Conservation (phyloP, 2,797 vertebrate genomes). For the Crossoptilon crossoptilon region DNA sequence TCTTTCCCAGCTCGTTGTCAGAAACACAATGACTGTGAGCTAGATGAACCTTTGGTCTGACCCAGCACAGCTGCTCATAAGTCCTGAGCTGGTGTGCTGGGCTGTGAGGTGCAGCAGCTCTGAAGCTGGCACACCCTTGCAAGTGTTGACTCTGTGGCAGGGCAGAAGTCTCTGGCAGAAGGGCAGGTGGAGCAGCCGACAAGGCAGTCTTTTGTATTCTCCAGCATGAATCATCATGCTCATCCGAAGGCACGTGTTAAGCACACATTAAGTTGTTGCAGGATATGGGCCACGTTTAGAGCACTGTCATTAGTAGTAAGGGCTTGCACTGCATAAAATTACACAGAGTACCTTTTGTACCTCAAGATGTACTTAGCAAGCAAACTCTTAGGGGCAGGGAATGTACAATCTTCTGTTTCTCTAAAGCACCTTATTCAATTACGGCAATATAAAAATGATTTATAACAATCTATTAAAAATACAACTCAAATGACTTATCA, state of each 20-base stretch:
- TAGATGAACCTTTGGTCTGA: background rate
- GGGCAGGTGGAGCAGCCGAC: background rate
- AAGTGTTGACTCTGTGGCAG: background rate
- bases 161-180: background rate
- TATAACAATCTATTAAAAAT: constrained; percentile 70
- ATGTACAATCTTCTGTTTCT: constrained; percentile 60
- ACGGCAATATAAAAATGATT: constrained; percentile 66
- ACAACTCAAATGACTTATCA: constrained; percentile 57
- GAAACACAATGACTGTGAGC: background rate
- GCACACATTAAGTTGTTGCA: constrained; percentile 60
- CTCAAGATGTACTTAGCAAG: constrained; percentile 64
- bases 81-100: background rate
- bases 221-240: background rate
- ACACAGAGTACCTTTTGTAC: constrained; percentile 65
- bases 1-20: background rate
- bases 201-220: constrained; percentile 7
- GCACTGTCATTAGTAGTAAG: constrained; percentile 55
- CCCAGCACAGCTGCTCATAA: background rate
- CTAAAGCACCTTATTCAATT: constrained; percentile 66
- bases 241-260: constrained; percentile 16
- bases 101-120: background rate
- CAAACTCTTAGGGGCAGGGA: constrained; percentile 61
- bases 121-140: background rate
- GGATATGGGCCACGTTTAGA: constrained; percentile 58
- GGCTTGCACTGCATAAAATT: constrained; percentile 66